A percentile compares a stretch with the other conserved stretches of the same genome.
These are phyloP conservation scores for Acronicta psi DNA, from an alignment of 2,888 invertebrate species.

Conservation along the genomic window DNA sequence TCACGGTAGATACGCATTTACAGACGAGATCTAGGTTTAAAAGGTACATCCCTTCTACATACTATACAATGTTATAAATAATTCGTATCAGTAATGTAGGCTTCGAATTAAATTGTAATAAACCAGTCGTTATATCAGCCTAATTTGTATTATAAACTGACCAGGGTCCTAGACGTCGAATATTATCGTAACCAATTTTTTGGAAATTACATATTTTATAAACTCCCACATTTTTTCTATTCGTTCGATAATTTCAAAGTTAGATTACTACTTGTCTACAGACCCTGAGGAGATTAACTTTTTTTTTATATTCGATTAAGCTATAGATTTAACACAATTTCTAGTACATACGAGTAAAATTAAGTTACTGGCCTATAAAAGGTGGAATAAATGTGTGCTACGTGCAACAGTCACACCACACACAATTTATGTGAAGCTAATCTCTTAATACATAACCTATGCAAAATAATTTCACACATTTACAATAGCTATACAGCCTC, in stretches of 20 bases:
- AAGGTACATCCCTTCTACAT: conserved; percentile 40
- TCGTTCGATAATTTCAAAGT: too few species aligned
- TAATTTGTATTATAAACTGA: conserved; percentile 9
- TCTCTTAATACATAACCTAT: conserved; percentile 39
- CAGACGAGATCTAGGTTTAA: conserved; percentile 51
- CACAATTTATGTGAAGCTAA: conserved; percentile 35
- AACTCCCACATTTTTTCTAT: too few species aligned
- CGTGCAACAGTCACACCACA: conserved; percentile 28
- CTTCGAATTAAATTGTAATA: conserved; percentile 23
- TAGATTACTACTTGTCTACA: too few species aligned
- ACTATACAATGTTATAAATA: conserved; percentile 42
- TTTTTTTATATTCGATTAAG: conserved; percentile 5
- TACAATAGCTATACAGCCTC: conserved; percentile 27
- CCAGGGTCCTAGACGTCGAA: background rate
- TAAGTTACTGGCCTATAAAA: conserved; percentile 57
- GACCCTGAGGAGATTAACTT: background rate
- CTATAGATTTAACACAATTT: conserved; percentile 16
- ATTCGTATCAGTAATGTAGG: conserved; percentile 51
- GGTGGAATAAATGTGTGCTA: conserved; percentile 18
- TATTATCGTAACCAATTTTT: too few species aligned
- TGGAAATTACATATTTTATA: too few species aligned
- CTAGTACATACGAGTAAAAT: conserved; percentile 34
- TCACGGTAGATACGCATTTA: conserved; percentile 51
- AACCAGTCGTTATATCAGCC: conserved; percentile 13
- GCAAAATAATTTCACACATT: conserved; percentile 35